phyloP scores from a whole-genome alignment of 2,113 vertebrate genomes.

The Hemibates koningsi region DNA sequence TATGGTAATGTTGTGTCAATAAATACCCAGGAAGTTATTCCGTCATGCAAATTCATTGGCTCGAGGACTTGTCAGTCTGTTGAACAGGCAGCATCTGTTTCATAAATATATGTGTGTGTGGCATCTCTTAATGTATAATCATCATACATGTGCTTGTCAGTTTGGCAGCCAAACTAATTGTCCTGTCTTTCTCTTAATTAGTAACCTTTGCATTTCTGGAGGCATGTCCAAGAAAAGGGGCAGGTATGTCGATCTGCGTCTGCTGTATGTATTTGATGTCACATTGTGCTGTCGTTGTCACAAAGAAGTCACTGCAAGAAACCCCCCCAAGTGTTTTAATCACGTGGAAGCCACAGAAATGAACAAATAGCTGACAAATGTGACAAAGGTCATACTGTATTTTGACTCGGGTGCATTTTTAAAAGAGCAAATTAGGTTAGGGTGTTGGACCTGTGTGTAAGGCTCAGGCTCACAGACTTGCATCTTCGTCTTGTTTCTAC shows the following conservation, averaged over 20 bases:
- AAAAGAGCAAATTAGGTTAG: background rate
- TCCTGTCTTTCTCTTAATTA: conserved; percentile 18
- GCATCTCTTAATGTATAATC: background rate
- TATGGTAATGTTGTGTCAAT: conserved; percentile 11
- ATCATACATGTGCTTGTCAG: background rate
- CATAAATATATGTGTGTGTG: background rate
- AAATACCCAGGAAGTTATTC: conserved; percentile 53
- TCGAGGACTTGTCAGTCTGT: conserved; percentile 32
- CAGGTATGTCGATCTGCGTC: conserved; percentile 65
- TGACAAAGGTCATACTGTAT: background rate
- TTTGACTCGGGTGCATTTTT: background rate
- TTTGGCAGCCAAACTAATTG: background rate
- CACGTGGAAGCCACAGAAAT: background rate
- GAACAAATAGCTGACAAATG: background rate
- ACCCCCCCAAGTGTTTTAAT: background rate
- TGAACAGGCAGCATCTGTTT: background rate
- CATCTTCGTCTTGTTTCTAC: background rate
- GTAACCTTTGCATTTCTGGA: conserved; percentile 62
- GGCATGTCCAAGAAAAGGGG: conserved; percentile 82
- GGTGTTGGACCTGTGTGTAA: background rate
- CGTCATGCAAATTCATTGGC: conserved; percentile 33
- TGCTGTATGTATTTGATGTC: background rate
- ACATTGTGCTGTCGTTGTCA: background rate
- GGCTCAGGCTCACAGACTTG: background rate
- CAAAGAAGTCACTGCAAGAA: background rate